These are phyloP conservation scores for Halocaridina rubra DNA, from an alignment of 2,888 invertebrate genomes.

Conservation along the genomic window DNA sequence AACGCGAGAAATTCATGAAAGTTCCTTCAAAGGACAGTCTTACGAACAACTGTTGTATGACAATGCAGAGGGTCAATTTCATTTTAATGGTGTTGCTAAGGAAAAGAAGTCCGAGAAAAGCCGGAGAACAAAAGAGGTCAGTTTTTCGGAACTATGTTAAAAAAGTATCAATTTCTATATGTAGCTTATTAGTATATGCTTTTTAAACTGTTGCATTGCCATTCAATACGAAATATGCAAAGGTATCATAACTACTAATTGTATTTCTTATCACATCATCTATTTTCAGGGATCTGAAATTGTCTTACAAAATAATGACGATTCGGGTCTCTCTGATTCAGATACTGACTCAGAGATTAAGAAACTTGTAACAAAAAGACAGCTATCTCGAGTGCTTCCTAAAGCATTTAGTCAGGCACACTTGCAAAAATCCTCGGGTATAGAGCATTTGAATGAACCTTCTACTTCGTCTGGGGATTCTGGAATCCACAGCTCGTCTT, in stretches of 20 bases:
- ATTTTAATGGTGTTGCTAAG: not conserved
- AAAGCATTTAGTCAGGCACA: not conserved
- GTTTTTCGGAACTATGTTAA: too few species aligned
- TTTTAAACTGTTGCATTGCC: too few species aligned
- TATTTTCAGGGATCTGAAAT: too few species aligned
- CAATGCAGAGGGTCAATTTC: not conserved
- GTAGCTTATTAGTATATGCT: too few species aligned
- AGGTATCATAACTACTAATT: too few species aligned
- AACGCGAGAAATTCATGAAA: too few species aligned
- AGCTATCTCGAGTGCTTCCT: not conserved
- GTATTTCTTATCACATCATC: too few species aligned
- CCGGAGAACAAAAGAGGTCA: too few species aligned
- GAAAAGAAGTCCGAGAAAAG: too few species aligned
- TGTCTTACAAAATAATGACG: too few species aligned
- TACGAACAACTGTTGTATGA: not conserved
- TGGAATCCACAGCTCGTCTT: not conserved
- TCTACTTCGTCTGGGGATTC: not conserved
- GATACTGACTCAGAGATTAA: not conserved
- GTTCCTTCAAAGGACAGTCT: not conserved
- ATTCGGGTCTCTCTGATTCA: not conserved
- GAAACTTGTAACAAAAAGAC: not conserved
- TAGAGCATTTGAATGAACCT: not conserved
- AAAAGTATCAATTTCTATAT: too few species aligned
- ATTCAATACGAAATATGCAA: too few species aligned
- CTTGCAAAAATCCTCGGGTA: not conserved